Evolutionary conservation across 1,140 invertebrate species (phyloP).

Genomic region (Drosophila lacertosa): DNA sequence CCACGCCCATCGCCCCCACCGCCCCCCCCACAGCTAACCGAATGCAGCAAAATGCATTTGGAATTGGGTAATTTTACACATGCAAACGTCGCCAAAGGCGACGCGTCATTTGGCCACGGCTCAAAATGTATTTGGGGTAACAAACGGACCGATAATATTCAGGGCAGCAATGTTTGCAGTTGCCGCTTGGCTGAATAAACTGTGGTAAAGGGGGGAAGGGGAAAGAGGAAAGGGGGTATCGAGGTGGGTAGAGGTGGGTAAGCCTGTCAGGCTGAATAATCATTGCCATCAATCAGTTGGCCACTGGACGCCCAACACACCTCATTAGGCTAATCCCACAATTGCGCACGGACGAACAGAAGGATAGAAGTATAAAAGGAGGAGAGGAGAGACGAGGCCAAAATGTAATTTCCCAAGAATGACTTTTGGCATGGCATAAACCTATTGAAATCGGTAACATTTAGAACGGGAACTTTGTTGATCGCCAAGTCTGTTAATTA

Average conservation of each 20-base stretch:
- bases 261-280: slow-evolving; percentile 77
- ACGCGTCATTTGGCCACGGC: slow-evolving; percentile 39
- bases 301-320: slow-evolving; percentile 59
- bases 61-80: slow-evolving; percentile 77
- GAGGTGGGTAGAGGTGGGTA: slow-evolving; percentile 29
- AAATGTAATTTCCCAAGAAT: slow-evolving; percentile 61
- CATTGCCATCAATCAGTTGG: slow-evolving; percentile 73
- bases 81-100: slow-evolving; percentile 53
- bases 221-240: no score
- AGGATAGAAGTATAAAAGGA: slow-evolving; percentile 49
- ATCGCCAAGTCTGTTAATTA: slow-evolving; percentile 40
- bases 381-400: slow-evolving; percentile 27
- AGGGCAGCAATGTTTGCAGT: slow-evolving; percentile 34
- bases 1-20: not conserved
- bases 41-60: slow-evolving; percentile 78
- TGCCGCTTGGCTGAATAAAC: slow-evolving; percentile 3
- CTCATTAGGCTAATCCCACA: slow-evolving; percentile 78
- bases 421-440: slow-evolving; percentile 59
- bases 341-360: slow-evolving; percentile 72
- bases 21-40: slow-evolving; percentile 24
- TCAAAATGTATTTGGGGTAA: slow-evolving; percentile 68
- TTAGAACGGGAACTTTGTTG: not conserved
- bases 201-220: no score
- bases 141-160: slow-evolving; percentile 60
- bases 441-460: slow-evolving; percentile 55